phyloP scores from a whole-genome alignment of 2,113 vertebrate species.

The Leucosticte australis region DNA sequence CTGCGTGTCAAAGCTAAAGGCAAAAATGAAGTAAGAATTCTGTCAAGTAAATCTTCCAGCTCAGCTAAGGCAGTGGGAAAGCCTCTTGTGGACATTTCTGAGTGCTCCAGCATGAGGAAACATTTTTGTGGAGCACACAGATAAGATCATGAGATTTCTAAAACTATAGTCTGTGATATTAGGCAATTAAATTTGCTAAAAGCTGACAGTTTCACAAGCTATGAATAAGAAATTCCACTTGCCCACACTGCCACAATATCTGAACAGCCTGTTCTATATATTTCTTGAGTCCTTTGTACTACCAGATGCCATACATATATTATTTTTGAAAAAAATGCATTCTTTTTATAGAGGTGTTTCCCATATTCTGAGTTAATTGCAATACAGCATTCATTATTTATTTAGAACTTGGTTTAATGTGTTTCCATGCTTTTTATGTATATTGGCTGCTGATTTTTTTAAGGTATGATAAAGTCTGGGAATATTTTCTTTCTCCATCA shows the following conservation, averaged over 20 bases:
- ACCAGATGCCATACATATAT: conserved; percentile 39
- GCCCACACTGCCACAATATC: conserved; percentile 22
- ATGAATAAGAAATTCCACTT: conserved; percentile 48
- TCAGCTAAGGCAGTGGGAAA: neutral
- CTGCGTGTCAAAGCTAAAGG: neutral
- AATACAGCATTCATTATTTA: neutral
- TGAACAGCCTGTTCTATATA: conserved; percentile 46
- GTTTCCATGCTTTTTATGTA: neutral
- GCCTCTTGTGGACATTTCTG: neutral
- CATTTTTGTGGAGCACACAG: neutral
- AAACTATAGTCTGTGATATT: neutral
- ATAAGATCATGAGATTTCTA: neutral
- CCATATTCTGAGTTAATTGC: conserved; percentile 16
- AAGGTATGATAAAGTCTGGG: neutral
- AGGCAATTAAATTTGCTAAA: neutral
- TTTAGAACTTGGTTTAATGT: neutral
- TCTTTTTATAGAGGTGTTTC: conserved; percentile 43
- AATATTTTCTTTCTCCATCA: neutral
- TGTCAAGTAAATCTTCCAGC: neutral
- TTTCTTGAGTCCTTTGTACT: conserved; percentile 44
- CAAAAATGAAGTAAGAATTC: neutral
- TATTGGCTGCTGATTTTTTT: neutral
- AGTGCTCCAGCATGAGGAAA: neutral
- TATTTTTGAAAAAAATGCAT: neutral
- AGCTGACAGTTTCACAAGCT: conserved; percentile 13